Percentiles rank a stretch among this genome's conserved stretches.
These are phyloP conservation scores for Cranoglanis bouderius DNA, from an alignment of 2,113 vertebrate species.

Conservation along the genomic window DNA sequence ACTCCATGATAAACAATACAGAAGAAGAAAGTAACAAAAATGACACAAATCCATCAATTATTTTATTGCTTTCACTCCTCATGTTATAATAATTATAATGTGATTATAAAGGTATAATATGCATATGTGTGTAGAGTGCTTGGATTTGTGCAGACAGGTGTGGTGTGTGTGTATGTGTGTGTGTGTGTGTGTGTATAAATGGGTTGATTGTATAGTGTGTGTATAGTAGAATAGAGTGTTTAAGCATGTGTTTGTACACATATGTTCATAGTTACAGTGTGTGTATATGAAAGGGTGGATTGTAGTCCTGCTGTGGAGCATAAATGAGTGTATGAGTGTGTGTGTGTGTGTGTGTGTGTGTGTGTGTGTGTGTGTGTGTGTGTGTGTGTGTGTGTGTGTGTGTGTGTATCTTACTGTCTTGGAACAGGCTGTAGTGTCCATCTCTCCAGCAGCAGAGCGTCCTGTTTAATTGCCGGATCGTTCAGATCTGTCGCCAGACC, in stretches of 20 bases:
- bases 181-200: background rate
- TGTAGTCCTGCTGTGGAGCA: background rate
- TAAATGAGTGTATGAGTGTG: background rate
- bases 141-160: background rate
- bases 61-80: background rate
- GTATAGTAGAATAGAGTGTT: no score
- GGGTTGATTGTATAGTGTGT: background rate
- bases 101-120: background rate
- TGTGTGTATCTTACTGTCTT: slow-evolving; percentile 83
- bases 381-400: slow-evolving; percentile 2
- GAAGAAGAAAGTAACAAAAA: background rate
- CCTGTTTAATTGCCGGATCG: slow-evolving; percentile 95
- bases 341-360: background rate
- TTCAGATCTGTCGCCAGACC: slow-evolving; percentile 85
- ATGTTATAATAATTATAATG: background rate
- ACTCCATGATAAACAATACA: no score
- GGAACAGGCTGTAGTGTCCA: slow-evolving; percentile 95
- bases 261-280: background rate
- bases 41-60: background rate
- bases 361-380: background rate
- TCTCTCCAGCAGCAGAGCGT: slow-evolving; percentile 91
- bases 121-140: background rate
- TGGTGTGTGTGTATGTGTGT: background rate
- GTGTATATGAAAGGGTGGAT: background rate
- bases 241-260: background rate